Evolutionary conservation across 1,140 invertebrate genomes (phyloP).

Genomic region (Cryptotermes secundus): DNA sequence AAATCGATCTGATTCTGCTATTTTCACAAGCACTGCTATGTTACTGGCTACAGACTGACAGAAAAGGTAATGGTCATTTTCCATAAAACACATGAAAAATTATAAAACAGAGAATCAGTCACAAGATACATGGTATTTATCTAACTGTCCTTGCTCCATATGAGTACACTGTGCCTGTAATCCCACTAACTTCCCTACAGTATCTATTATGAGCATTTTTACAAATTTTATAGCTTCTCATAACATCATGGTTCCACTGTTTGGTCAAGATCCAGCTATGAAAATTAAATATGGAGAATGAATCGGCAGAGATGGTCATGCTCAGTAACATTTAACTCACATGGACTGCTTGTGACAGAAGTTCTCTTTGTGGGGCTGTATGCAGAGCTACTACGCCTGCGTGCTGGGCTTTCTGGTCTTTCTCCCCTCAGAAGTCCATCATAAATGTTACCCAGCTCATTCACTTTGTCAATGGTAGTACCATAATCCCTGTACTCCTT

Average conservation of each 20-base stretch:
- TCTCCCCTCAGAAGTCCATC: slow-evolving; percentile 72
- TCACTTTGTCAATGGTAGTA: slow-evolving; percentile 85
- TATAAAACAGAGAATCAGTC: not conserved
- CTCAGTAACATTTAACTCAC: slow-evolving; percentile 45
- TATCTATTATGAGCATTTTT: no score
- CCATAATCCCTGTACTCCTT: slow-evolving; percentile 89
- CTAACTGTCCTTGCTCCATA: not conserved
- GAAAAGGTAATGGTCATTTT: no score
- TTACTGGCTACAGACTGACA: no score
- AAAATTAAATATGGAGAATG: no score
- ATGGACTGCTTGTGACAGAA: slow-evolving; percentile 53
- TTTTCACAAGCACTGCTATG: not conserved
- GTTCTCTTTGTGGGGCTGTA: slow-evolving; percentile 76
- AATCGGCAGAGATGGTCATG: no score
- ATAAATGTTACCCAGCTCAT: slow-evolving; percentile 83
- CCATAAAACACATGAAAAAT: not conserved
- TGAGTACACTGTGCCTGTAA: no score
- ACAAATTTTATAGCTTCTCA: no score
- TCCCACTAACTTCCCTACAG: no score
- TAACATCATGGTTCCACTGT: no score
- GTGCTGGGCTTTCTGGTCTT: slow-evolving; percentile 70
- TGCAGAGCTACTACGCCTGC: slow-evolving; percentile 60
- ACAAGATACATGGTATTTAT: not conserved
- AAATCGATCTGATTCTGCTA: not conserved
- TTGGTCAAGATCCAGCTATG: no score